These are phyloP conservation scores for Blennius ocellaris DNA, from an alignment of 2,113 vertebrate species.

Conservation along the genomic window DNA sequence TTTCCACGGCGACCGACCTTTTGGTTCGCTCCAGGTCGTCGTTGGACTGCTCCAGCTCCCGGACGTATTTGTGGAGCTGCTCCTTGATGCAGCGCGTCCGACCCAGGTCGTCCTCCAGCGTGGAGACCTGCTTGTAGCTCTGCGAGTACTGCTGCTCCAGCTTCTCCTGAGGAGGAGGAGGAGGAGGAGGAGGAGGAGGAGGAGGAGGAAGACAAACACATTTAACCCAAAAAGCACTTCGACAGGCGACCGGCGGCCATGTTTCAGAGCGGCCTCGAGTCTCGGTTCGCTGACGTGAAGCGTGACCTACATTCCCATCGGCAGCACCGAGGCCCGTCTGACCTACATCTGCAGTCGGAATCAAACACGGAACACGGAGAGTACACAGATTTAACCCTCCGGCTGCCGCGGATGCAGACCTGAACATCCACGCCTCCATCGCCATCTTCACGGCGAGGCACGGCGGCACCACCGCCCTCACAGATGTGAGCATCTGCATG, in stretches of 20 bases:
- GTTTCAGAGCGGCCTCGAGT: conserved; percentile 24
- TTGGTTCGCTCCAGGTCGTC: conserved; percentile 98
- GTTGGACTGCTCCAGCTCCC: conserved; percentile 98
- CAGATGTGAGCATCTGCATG: too few species aligned
- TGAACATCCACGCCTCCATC: too few species aligned
- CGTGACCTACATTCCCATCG: conserved; percentile 61
- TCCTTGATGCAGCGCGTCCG: conserved; percentile 97
- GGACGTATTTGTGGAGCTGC: conserved; percentile 96
- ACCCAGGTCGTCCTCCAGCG: conserved; percentile 94
- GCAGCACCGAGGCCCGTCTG: conserved; percentile 39
- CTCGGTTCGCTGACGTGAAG: neutral
- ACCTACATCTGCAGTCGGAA: conserved; percentile 63
- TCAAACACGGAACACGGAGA: neutral
- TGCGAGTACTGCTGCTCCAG: conserved; percentile 96
- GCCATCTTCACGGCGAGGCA: neutral
- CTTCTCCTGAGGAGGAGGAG: conserved; percentile 87
- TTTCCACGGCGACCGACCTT: conserved; percentile 79
- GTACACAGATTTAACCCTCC: neutral
- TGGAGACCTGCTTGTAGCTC: conserved; percentile 96
- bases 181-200: conserved; percentile 2
- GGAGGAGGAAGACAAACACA: neutral
- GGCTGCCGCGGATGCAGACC: too few species aligned
- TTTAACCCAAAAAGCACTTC: too few species aligned
- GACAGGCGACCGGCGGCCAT: conserved; percentile 4
- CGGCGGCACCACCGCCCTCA: too few species aligned